These are phyloP conservation scores for Corythoichthys haematopterus DNA, from an alignment of 2,113 vertebrate genomes.

Conservation along the genomic window DNA sequence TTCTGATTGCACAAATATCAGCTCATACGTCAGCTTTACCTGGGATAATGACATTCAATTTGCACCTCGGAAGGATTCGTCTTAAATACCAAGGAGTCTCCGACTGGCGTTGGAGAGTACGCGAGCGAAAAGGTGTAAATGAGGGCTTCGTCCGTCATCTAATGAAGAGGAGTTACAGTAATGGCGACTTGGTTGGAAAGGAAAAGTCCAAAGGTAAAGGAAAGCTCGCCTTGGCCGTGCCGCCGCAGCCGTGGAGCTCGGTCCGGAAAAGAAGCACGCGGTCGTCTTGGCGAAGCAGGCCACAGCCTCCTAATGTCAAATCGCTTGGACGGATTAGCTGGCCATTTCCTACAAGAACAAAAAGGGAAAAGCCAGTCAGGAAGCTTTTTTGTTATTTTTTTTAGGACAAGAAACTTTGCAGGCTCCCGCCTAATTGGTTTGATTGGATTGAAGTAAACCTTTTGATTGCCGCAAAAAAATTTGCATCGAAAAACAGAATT, in stretches of 20 bases:
- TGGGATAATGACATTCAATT: slow-evolving; percentile 59
- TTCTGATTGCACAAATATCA: too few relatives aligned
- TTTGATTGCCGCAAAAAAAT: too few relatives aligned
- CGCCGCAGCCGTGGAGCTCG: slow-evolving; percentile 45
- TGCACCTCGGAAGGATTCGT: slow-evolving; percentile 40
- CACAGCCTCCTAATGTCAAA: slow-evolving; percentile 61
- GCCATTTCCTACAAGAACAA: slow-evolving; percentile 44
- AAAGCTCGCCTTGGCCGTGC: slow-evolving; percentile 27
- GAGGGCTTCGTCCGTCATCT: slow-evolving; percentile 57
- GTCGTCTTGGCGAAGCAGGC: neutral
- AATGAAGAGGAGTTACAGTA: neutral
- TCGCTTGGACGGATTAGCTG: slow-evolving; percentile 45
- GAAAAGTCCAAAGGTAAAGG: neutral
- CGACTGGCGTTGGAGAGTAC: slow-evolving; percentile 44
- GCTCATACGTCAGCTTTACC: slow-evolving; percentile 36
- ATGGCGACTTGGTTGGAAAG: too few relatives aligned
- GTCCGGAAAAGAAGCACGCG: slow-evolving; percentile 44
- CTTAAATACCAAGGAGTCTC: slow-evolving; percentile 43
- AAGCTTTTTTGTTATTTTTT: slow-evolving; percentile 3
- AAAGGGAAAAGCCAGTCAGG: neutral
- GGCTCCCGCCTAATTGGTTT: too few relatives aligned
- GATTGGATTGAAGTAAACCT: too few relatives aligned
- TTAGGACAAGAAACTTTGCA: too few relatives aligned
- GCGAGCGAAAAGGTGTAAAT: slow-evolving; percentile 58
- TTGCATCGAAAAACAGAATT: too few relatives aligned